Conservation (phyloP, 2,113 vertebrate species). For the Turnix velox region DNA sequence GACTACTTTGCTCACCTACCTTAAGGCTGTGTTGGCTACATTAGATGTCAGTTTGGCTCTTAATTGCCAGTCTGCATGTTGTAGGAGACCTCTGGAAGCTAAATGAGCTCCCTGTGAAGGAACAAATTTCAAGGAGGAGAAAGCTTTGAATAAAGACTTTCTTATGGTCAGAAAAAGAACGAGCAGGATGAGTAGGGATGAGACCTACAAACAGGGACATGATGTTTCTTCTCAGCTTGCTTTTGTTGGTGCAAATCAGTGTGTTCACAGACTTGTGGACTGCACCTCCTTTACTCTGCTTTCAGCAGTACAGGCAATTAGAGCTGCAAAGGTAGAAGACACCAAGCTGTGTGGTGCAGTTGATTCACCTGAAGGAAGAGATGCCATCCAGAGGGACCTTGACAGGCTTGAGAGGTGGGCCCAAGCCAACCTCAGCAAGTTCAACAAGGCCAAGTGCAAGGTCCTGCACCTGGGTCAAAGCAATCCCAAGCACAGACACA, state of each 20-base stretch:
- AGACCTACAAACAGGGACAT: background rate
- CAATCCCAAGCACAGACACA: no score
- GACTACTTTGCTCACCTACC: background rate
- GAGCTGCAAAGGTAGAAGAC: background rate
- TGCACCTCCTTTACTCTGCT: background rate
- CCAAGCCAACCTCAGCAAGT: no score
- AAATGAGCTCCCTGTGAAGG: background rate
- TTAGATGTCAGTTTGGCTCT: background rate
- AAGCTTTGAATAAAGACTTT: background rate
- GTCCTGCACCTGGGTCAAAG: no score
- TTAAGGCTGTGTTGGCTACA: background rate
- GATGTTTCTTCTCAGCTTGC: background rate
- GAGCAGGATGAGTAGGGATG: accelerated
- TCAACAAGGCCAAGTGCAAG: no score
- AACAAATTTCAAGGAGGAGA: background rate
- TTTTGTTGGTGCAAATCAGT: background rate
- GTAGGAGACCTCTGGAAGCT: background rate
- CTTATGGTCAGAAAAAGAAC: background rate
- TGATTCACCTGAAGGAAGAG: no score
- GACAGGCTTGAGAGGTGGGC: no score
- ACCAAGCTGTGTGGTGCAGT: no score
- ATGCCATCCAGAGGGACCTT: no score
- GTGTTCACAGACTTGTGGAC: background rate
- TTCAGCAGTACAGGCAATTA: background rate
- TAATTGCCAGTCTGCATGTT: background rate